Base-by-base conservation (phyloP, 2,888 invertebrate genomes). In the Diarsia mendica region DNA sequence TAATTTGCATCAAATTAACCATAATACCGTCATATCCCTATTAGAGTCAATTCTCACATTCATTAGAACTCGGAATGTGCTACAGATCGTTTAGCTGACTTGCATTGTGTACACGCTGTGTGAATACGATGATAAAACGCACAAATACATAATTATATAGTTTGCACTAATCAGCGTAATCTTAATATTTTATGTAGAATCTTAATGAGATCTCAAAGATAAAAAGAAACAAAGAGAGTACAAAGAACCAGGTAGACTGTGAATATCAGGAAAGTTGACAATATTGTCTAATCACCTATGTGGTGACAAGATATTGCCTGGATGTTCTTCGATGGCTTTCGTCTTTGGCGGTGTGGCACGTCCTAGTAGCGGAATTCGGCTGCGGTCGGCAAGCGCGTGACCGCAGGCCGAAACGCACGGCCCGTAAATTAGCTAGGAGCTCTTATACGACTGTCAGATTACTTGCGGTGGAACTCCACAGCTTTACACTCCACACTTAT, bases 401-500 rank as follows among this genome's bases (percentile, higher is more conserved):
- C 95, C 95, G 91, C 95, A 93, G 90, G 89, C 91, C 89, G 91
- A 94, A 95, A 95, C 92, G 93, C 93, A 93, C 93, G 92, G 91
- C 89, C 92, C 89, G 91, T 93, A 94, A 95, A 95, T 96, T 95
- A 96, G 93, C 89, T 89, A 91, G 90, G 87, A 92, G 91, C 92
- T 93, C 91, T 91, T 92, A 92, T 89, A 91, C 88, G 88, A 89
- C 90, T 88, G 90, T 90, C 89, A 91, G 92, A 95, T 95, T 93
- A 91, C 94, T 94, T 95, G 95, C 92, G 95, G 96, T 95, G 91
- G 92, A 93, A 92, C 89, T 90, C 86, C 77, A 84, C 91, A 89
- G 89, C 89, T 93, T 90, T 90, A 92, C 90, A 91, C 91, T 90
- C 90, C 82, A 86, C 91, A 92, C 89, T 82, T 93, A 92, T 91